A percentile compares a stretch with the other conserved stretches of the same genome.
phyloP scores from a whole-genome alignment of 2,888 invertebrate genomes.

The Zygogramma bicolorata region DNA sequence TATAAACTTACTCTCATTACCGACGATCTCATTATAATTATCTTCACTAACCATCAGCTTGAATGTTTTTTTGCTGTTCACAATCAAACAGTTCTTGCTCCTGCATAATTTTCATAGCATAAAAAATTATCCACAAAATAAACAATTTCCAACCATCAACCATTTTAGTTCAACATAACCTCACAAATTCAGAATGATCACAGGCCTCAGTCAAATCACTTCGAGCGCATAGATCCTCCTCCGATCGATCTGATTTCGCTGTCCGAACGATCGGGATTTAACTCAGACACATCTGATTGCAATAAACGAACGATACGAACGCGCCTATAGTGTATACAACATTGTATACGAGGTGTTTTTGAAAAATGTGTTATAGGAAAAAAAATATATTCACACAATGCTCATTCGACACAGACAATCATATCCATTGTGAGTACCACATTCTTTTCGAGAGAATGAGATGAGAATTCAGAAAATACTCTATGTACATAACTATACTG shows the following conservation, averaged over 20 bases:
- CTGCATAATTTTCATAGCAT: neutral
- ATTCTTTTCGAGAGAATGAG: too few species aligned
- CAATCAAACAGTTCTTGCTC: neutral
- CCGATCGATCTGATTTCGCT: constrained; percentile 1
- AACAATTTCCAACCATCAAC: neutral
- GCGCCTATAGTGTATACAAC: too few species aligned
- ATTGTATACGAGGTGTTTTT: too few species aligned
- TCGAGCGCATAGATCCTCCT: neutral
- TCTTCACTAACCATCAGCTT: neutral
- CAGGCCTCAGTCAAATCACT: neutral
- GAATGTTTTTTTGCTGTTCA: neutral
- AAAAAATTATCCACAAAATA: too few species aligned
- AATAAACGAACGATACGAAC: constrained; percentile 16
- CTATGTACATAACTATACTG: too few species aligned
- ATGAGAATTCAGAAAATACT: too few species aligned
- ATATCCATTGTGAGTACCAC: too few species aligned
- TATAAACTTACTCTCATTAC: neutral
- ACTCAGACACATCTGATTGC: neutral
- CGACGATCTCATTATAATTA: neutral
- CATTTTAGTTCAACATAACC: neutral
- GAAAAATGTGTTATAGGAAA: too few species aligned
- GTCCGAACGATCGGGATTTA: neutral
- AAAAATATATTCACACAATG: too few species aligned
- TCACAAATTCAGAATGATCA: constrained; percentile 5
- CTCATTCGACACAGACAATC: too few species aligned